These are phyloP conservation scores for Cantharis rustica DNA, from an alignment of 2,888 invertebrate genomes.

Conservation along the genomic window DNA sequence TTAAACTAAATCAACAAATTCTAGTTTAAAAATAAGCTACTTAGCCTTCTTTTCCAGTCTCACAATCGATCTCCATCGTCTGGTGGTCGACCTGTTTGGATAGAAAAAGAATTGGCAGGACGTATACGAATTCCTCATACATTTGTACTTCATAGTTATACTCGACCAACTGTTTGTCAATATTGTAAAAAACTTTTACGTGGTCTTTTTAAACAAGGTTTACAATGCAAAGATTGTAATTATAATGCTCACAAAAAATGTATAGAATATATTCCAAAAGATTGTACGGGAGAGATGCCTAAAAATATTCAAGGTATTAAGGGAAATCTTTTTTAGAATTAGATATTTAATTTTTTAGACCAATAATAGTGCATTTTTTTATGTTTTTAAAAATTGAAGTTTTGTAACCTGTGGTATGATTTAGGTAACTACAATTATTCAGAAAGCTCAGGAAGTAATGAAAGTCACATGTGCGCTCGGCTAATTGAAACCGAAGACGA, in stretches of 20 bases:
- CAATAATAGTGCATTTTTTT: background rate
- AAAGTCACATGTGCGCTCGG: slow-evolving; percentile 56
- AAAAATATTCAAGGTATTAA: slow-evolving; percentile 56
- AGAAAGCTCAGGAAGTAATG: slow-evolving; percentile 62
- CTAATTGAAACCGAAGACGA: slow-evolving; percentile 65
- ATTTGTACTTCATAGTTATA: slow-evolving; percentile 95
- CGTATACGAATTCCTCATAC: slow-evolving; percentile 88
- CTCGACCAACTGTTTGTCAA: slow-evolving; percentile 94
- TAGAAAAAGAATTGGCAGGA: slow-evolving; percentile 70
- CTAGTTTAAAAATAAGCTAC: background rate
- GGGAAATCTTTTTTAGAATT: background rate
- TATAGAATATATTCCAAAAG: slow-evolving; percentile 85
- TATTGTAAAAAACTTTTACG: slow-evolving; percentile 93
- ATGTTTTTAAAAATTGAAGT: background rate
- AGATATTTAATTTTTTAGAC: background rate
- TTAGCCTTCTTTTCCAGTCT: slow-evolving; percentile 2
- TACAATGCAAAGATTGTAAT: slow-evolving; percentile 97
- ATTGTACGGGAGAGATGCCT: slow-evolving; percentile 82
- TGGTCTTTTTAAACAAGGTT: slow-evolving; percentile 94
- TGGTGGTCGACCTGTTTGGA: slow-evolving; percentile 71
- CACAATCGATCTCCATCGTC: slow-evolving; percentile 43
- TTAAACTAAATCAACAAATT: background rate
- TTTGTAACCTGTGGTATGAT: background rate
- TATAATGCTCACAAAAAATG: slow-evolving; percentile 97
- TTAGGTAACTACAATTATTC: slow-evolving; percentile 33